Percentiles rank a stretch among this genome's conserved stretches.
phyloP scores from a whole-genome alignment of 2,797 vertebrate species.

The Takifugu rubripes region DNA sequence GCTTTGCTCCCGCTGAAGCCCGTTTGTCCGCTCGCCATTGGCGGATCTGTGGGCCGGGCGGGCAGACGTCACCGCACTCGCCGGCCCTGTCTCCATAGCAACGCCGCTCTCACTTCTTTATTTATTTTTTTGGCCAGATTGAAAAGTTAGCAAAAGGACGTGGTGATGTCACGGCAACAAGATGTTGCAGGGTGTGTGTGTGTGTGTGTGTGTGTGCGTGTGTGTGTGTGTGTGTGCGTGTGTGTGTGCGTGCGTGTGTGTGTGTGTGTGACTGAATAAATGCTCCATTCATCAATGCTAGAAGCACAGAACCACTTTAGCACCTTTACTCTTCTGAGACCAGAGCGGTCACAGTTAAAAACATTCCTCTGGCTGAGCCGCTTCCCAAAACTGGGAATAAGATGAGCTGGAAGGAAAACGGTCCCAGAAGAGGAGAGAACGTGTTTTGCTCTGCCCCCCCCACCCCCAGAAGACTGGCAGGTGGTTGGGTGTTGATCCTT shows the following conservation, averaged over 20 bases:
- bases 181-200: not conserved
- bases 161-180: conserved; percentile 42
- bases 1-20: conserved; percentile 44
- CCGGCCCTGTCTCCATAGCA: conserved; percentile 52
- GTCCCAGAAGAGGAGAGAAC: conserved; percentile 38
- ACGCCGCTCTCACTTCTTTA: conserved; percentile 24
- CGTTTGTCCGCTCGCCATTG: conserved; percentile 44
- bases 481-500: too few species aligned
- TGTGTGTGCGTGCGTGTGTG: conserved; percentile 1
- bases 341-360: conserved; percentile 19
- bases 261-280: conserved; percentile 32
- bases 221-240: not conserved
- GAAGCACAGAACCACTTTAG: conserved; percentile 26
- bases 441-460: not conserved
- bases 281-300: conserved; percentile 49
- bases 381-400: conserved; percentile 33
- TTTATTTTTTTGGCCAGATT: conserved; percentile 2
- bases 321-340: conserved; percentile 35
- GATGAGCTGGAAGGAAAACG: conserved; percentile 21
- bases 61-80: conserved; percentile 33
- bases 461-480: too few species aligned
- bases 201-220: conserved; percentile 1
- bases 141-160: conserved; percentile 36
- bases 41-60: conserved; percentile 32
- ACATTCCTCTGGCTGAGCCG: conserved; percentile 6